Evolutionary conservation across 1,140 invertebrate species (phyloP), one percentile per base, ranked within the genome.

Genomic region (Zaprionus kolodkinae): DNA sequence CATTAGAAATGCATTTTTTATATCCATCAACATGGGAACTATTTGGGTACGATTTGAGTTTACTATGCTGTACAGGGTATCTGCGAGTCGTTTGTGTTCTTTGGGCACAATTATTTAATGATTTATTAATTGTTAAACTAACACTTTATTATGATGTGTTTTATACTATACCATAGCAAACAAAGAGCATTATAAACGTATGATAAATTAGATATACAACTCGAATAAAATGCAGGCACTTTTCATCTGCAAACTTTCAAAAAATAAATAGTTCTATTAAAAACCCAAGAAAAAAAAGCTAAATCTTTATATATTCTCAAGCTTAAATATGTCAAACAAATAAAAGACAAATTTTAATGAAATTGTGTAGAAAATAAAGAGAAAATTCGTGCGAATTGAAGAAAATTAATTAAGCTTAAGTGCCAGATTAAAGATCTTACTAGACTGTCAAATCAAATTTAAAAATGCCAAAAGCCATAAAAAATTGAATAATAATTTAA

Each of bases 111-210:
- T 59, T 73, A 57, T 60, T 50, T 69, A 72, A 83, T 83, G 76
- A 71, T 79, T 83, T 69, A 79, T 83, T 79, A 83, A 83, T 83
- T 83, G 72, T 45, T 2, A 45, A 45, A 45, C 9, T 7, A 15
- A 9, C 40, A 15, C n/a, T 7, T 15, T 45, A 45, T 15, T 15
- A 45, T 62, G 48, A 13, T 50, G 25, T 50, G 33, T 48, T 11
- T 13, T 48, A 33, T 45, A 45, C 3, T 45, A 45, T n/a, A 7
- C 2, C 0, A 15, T 15, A 15, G n/a, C 15, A n/a, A 40, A 45
- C 40, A 45, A 15, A 45, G 40, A 45, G 40, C n/a, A 15, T 45
- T n/a, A 45, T 15, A 45, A 45, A 45, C 7, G 40, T 45, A 30
- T 30, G 15, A 45, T 45, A 15, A n/a, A 45, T 45, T 45, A 45